Base-by-base conservation (phyloP, 2,113 vertebrate species). In the Crotophaga sulcirostris region DNA sequence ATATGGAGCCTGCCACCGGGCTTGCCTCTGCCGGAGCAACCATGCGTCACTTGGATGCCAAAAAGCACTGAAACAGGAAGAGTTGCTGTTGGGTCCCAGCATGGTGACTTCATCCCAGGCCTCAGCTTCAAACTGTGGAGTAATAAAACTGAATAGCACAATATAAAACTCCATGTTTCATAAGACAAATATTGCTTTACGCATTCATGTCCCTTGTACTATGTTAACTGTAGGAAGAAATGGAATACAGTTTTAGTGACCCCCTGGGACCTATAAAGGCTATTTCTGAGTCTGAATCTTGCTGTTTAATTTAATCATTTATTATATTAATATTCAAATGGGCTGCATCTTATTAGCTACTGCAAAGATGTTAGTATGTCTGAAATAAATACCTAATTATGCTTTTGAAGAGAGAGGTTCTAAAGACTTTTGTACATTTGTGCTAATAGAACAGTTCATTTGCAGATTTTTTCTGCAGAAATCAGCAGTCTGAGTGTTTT, bases 271-370 rank as follows among this genome's bases (percentile, higher is more conserved):
- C 98, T 96, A 98, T 98, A 98, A 98, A 98, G 98, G 98, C 98
- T 98, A 98, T 98, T 98, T 98, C 98, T 98, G 98, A 98, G 98
- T 98, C 98, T 98, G 98, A 98, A 98, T 98, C 98, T 98, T 98
- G 98, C 98, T 98, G 98, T 98, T 98, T 98, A 98, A 98, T 98
- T 98, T 98, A 98, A 98, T 98, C 98, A 98, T 98, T 98, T 98
- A 98, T 98, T 98, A 98, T 98, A 98, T 98, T 98, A 98, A 98
- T 98, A 98, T 98, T 98, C 98, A 98, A 98, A 98, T 98, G 96
- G 98, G 97, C 97, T 98, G 98, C 97, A 98, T 98, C 98, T 98
- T 98, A 98, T 98, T 98, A 98, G 98, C 98, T 98, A 97, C 98
- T 97, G 98, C 98, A 98, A 98, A 98, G 98, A 98, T 98, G 98